Conservation (phyloP, 2,888 invertebrate species). For the Drosophila mimica region DNA sequence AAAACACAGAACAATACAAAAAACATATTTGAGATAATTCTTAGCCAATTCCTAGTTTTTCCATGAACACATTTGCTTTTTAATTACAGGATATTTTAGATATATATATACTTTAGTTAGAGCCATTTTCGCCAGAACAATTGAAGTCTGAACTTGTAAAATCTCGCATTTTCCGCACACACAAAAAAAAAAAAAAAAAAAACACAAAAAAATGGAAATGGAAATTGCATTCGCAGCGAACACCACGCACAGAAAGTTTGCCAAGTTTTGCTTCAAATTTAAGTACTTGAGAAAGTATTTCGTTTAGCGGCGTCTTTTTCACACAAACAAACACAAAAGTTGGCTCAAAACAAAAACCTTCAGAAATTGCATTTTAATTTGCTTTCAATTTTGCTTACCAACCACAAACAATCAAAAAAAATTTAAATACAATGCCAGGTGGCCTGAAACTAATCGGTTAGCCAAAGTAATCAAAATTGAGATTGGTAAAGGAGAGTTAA, state of each 20-base stretch:
- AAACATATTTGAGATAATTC: neutral
- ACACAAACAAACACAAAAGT: slow-evolving; percentile 27
- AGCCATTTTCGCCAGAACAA: neutral
- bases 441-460: slow-evolving; percentile 23
- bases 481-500: neutral
- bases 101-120: neutral
- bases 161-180: slow-evolving; percentile 10
- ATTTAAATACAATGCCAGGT: slow-evolving; percentile 18
- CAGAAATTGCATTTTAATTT: slow-evolving; percentile 75
- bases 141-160: neutral
- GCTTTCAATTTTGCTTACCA: slow-evolving; percentile 46
- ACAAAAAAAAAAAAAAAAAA: neutral
- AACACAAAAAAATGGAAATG: slow-evolving; percentile 42
- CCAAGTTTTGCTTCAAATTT: slow-evolving; percentile 63
- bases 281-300: slow-evolving; percentile 73
- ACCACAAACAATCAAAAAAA: slow-evolving; percentile 7
- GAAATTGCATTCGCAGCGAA: slow-evolving; percentile 65
- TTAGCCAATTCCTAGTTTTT: neutral
- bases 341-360: slow-evolving; percentile 38
- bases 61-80: neutral
- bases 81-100: neutral
- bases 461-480: neutral
- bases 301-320: slow-evolving; percentile 45
- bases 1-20: neutral
- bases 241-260: slow-evolving; percentile 57